phyloP scores from a whole-genome alignment of 2,888 invertebrate species.

The Apamea sordens region DNA sequence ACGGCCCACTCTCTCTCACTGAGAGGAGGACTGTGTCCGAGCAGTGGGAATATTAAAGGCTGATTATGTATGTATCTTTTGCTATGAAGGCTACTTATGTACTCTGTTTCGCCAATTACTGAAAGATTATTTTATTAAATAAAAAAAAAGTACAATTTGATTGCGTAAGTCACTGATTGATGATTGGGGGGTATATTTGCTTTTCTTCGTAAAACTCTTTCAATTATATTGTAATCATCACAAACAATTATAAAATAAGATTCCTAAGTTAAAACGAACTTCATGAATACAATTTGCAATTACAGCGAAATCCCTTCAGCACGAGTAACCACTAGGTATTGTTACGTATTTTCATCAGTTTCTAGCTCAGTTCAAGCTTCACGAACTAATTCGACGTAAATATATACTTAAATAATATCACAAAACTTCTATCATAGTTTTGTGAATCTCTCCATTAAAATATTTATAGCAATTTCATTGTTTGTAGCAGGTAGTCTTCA shows the following conservation, averaged over 20 bases:
- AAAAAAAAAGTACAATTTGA: no score
- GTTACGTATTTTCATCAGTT: background rate
- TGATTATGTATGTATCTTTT: no score
- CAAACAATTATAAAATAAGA: no score
- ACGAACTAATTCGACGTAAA: constrained; percentile 13
- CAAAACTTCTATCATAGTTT: background rate
- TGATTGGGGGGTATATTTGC: no score
- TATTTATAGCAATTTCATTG: background rate
- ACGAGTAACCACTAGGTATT: background rate
- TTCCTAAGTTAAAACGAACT: no score
- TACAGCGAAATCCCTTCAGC: background rate
- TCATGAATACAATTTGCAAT: constrained; percentile 12
- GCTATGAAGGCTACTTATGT: background rate
- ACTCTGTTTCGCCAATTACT: background rate
- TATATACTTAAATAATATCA: background rate
- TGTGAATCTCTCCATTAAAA: background rate
- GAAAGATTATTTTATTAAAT: background rate
- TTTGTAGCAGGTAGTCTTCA: background rate
- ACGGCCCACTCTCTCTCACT: no score
- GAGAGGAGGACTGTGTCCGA: no score
- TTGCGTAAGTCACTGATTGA: no score
- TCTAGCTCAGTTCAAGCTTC: background rate
- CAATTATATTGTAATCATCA: no score
- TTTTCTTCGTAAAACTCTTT: no score
- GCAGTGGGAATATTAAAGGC: no score